These are phyloP conservation scores for Danaus plexippus DNA, from an alignment of 1,140 invertebrate genomes.

Conservation along the genomic window DNA sequence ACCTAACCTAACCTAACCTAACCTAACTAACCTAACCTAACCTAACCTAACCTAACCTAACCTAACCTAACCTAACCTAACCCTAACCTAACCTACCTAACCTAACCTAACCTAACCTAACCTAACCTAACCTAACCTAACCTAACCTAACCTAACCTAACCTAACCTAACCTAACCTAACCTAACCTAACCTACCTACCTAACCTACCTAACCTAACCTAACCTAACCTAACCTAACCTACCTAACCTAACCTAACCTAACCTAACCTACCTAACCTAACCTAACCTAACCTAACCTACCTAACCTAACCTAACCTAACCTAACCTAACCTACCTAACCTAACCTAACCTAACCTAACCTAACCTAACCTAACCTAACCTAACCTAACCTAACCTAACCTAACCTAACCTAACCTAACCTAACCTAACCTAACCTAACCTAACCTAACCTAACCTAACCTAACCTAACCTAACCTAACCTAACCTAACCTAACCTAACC, in stretches of 20 bases:
- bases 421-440: conserved; percentile 11
- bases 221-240: too few species aligned
- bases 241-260: too few species aligned
- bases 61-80: conserved; percentile 10
- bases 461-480: conserved; percentile 11
- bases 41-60: conserved; percentile 11
- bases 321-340: too few species aligned
- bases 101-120: conserved; percentile 7
- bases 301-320: too few species aligned
- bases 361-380: conserved; percentile 11
- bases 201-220: too few species aligned
- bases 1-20: conserved; percentile 11
- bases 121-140: conserved; percentile 10
- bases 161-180: conserved; percentile 11
- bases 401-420: conserved; percentile 11
- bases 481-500: too few species aligned
- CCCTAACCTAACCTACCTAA: too few species aligned
- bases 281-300: too few species aligned
- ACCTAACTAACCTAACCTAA: conserved; percentile 11
- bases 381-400: conserved; percentile 10
- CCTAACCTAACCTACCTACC: too few species aligned
- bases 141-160: conserved; percentile 11
- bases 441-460: conserved; percentile 11
- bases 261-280: too few species aligned
- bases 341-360: conserved; percentile 11